These are phyloP conservation scores for Sphaerophoria taeniata DNA, from an alignment of 2,888 invertebrate species.

Conservation along the genomic window DNA sequence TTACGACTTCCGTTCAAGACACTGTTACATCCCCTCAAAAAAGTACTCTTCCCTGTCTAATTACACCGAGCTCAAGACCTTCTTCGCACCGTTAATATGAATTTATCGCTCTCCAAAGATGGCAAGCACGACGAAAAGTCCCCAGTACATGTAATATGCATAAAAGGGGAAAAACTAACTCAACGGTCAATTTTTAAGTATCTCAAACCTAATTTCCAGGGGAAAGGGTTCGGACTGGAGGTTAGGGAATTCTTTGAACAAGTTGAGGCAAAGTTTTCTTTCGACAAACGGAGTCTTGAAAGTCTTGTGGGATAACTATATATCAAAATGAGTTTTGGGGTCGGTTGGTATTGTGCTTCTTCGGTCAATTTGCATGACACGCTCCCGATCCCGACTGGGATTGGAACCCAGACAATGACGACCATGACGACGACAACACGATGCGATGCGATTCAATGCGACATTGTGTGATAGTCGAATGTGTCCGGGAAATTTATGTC, in stretches of 20 bases:
- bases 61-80: slow-evolving; percentile 23
- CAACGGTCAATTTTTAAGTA: slow-evolving; percentile 44
- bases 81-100: slow-evolving; percentile 43
- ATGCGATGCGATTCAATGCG: slow-evolving; percentile 2
- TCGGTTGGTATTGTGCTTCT: slow-evolving; percentile 50
- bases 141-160: neutral
- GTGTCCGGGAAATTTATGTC: slow-evolving; percentile 62
- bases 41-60: slow-evolving; percentile 35
- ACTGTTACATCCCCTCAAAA: neutral
- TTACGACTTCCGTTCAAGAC: too few relatives aligned
- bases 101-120: slow-evolving; percentile 51
- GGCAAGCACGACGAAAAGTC: neutral
- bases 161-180: slow-evolving; percentile 15
- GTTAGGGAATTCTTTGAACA: slow-evolving; percentile 15
- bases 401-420: too few relatives aligned
- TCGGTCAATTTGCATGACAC: slow-evolving; percentile 66
- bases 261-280: slow-evolving; percentile 33
- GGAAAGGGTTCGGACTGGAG: neutral
- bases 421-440: neutral
- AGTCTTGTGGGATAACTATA: neutral
- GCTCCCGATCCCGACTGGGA: slow-evolving; percentile 18
- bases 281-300: neutral
- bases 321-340: neutral
- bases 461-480: neutral
- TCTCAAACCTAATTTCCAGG: slow-evolving; percentile 14